Evolutionary conservation across 1,140 invertebrate species (phyloP).

Genomic region (Apis cerana): DNA sequence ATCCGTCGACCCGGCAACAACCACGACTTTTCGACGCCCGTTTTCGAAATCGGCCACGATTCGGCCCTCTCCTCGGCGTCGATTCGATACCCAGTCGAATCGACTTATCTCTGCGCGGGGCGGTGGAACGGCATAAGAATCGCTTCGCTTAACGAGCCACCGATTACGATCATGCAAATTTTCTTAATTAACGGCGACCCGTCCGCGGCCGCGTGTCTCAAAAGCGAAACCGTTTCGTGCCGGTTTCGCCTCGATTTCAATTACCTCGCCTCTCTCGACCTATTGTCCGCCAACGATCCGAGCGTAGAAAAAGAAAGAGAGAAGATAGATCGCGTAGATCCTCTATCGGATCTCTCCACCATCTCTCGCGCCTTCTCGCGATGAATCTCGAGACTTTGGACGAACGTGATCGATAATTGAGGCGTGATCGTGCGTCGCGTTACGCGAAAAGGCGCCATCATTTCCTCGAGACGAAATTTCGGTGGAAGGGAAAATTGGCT

Average conservation of each 20-base stretch:
- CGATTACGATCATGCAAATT: conserved; percentile 64
- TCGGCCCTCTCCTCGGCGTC: background rate
- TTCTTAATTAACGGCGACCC: conserved; percentile 59
- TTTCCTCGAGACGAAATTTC: no score
- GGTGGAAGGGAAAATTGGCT: background rate
- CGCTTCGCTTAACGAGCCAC: conserved; percentile 55
- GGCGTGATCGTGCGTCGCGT: background rate
- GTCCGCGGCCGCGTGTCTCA: conserved; percentile 39
- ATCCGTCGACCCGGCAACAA: background rate
- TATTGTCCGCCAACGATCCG: conserved; percentile 24
- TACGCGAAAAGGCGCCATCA: no score
- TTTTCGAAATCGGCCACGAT: conserved; percentile 33
- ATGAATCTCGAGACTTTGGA: background rate
- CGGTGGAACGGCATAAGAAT: background rate
- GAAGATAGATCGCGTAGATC: background rate
- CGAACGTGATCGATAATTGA: conserved; percentile 25
- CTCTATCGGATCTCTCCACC: background rate
- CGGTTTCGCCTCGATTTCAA: conserved; percentile 34
- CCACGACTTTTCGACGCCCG: background rate
- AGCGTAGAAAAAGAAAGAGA: background rate
- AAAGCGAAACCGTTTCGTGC: conserved; percentile 39
- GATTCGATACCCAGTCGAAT: background rate
- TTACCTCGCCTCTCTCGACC: conserved; percentile 26
- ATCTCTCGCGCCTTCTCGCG: conserved; percentile 41
- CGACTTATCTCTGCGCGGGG: conserved; percentile 18